phyloP scores from a whole-genome alignment of 2,888 invertebrate genomes.

The Brachylomia viminalis region DNA sequence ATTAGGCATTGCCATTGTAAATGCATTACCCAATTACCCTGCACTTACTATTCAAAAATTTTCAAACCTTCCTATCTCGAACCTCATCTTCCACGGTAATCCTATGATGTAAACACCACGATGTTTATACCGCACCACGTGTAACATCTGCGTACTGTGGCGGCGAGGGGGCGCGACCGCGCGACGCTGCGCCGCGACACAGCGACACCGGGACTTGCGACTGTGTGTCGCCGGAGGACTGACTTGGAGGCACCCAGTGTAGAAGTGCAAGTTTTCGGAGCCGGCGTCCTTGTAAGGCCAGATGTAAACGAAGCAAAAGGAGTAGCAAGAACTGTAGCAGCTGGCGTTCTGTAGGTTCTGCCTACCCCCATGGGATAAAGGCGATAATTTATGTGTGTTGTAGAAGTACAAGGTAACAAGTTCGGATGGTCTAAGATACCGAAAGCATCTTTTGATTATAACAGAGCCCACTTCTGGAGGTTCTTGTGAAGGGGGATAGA shows the following conservation, averaged over 20 bases:
- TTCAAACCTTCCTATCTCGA: neutral
- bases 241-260: neutral
- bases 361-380: neutral
- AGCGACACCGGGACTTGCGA: constrained; percentile 39
- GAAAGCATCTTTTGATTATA: neutral
- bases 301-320: neutral
- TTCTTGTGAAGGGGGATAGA: neutral
- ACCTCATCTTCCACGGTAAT: neutral
- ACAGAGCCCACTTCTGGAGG: neutral
- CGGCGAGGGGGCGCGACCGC: constrained; percentile 54
- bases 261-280: neutral
- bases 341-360: neutral
- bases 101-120: constrained; percentile 48
- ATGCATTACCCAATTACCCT: neutral
- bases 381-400: neutral
- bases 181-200: constrained; percentile 51
- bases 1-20: neutral
- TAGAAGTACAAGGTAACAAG: neutral
- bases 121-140: constrained; percentile 52
- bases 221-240: constrained; percentile 37
- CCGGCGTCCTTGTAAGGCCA: neutral
- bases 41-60: neutral
- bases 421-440: neutral
- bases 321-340: neutral
- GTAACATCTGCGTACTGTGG: constrained; percentile 27